phyloP scores from a whole-genome alignment of 1,140 invertebrate species.

The Zaprionus ornatus region DNA sequence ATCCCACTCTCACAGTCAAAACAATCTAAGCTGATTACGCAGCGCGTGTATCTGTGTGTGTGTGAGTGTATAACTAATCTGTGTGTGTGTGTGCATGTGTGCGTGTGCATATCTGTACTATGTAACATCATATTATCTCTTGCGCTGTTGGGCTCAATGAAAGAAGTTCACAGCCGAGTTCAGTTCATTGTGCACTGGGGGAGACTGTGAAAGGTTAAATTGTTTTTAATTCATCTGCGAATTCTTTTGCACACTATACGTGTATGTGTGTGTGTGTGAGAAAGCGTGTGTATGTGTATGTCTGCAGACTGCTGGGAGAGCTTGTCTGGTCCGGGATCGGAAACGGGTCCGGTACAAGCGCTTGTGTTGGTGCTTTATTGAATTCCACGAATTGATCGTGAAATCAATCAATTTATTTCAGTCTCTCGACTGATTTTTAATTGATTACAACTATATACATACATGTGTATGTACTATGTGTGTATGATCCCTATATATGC shows the following conservation, averaged over 20 bases:
- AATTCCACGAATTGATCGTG: slow-evolving; percentile 69
- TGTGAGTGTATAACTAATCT: neutral
- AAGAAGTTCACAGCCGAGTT: slow-evolving; percentile 78
- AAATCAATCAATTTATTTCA: slow-evolving; percentile 69
- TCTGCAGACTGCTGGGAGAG: slow-evolving; percentile 18
- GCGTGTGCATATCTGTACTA: slow-evolving; percentile 9
- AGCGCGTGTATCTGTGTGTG: slow-evolving; percentile 2
- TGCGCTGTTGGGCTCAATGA: slow-evolving; percentile 54
- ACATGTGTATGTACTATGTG: neutral
- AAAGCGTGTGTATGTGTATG: neutral
- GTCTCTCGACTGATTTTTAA: slow-evolving; percentile 47
- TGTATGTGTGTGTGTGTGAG: neutral
- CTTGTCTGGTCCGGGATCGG: neutral
- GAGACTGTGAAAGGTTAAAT: slow-evolving; percentile 70
- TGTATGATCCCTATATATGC: neutral
- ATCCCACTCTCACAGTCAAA: slow-evolving; percentile 54
- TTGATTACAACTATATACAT: slow-evolving; percentile 20
- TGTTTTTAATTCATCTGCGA: slow-evolving; percentile 79
- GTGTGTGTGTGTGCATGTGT: neutral
- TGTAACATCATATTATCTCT: slow-evolving; percentile 55
- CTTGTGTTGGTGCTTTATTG: slow-evolving; percentile 32
- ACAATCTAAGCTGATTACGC: slow-evolving; percentile 69
- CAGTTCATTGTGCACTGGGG: slow-evolving; percentile 70
- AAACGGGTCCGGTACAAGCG: neutral
- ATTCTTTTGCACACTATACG: slow-evolving; percentile 58